Base-by-base conservation (phyloP, 2,113 vertebrate species). In the Naja naja region DNA sequence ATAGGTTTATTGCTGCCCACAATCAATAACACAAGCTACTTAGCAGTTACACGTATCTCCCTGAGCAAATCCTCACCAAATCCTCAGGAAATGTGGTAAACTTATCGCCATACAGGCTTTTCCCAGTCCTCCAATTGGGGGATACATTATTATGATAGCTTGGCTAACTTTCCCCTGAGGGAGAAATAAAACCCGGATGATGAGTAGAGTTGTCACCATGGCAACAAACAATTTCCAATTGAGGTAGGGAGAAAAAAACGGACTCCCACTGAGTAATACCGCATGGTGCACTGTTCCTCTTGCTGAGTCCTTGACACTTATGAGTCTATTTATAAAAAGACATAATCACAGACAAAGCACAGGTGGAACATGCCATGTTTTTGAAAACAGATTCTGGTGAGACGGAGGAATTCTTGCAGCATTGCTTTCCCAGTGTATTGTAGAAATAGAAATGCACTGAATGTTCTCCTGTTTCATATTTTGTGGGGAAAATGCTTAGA, bases 41-140 rank as follows among this genome's bases (percentile, higher is more conserved):
- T 88, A 94, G 56, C 91, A 94, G 92, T 86, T 87, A 86, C 14
- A 81, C 60, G 39, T 85, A 27, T 92, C 89, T 12, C 93, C 94
- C 92, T 94, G 88, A 49, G 90, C 91, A 0, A 0, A 47, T 52
- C 90, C 52, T 85, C 86, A 54, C 49, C 55, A 93, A 18, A 49
- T 94, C 94, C 90, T 92, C 60, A 88, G 93, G 94, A 95, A 90
- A 90, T 96, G 89, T 90, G 88, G 60, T 30, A 89, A 95, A 91
- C 95, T 95, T 58, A 96, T 90, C 91, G 89, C 85, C 0, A 56
- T 91, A 91, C 22, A 0, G 11, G 89, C 74, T 39, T 39, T 58
- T 93, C 91, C 91, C 94, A 85, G 69, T 56, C 27, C 58, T 47
- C 93, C 91, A 85, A 91, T 85, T 74, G 45, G 11, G 94, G 90